Evolutionary conservation across 1,140 invertebrate species (phyloP).

Genomic region (Lepidotrigona ventralis): DNA sequence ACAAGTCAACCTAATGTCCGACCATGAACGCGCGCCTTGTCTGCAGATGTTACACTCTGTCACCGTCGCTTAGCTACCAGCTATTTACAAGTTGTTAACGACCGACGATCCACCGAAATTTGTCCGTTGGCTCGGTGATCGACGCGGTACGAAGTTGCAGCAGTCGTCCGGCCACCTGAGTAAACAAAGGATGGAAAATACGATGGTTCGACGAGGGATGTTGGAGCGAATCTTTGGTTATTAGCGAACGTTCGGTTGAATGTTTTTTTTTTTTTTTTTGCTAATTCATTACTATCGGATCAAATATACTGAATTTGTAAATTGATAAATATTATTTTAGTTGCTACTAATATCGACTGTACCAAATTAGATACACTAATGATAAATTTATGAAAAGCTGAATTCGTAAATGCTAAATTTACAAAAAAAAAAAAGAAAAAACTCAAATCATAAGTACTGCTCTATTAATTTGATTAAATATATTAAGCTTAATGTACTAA

Average conservation of each 20-base stretch:
- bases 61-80: constrained; percentile 34
- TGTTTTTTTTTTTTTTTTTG: not conserved
- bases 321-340: too few relatives aligned
- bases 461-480: too few relatives aligned
- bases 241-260: not conserved
- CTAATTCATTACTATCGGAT: not conserved
- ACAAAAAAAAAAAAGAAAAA: too few relatives aligned
- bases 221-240: too few relatives aligned
- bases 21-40: constrained; percentile 17
- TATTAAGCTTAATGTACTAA: too few relatives aligned
- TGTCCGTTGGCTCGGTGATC: not conserved
- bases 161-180: not conserved
- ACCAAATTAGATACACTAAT: too few relatives aligned
- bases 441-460: too few relatives aligned
- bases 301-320: too few relatives aligned
- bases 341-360: too few relatives aligned
- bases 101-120: constrained; percentile 19
- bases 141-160: not conserved
- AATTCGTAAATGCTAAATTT: too few relatives aligned
- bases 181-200: not conserved
- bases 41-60: constrained; percentile 45
- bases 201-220: not conserved
- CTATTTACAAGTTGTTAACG: constrained; percentile 57
- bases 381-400: too few relatives aligned
- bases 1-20: constrained; percentile 46